A percentile compares a stretch with the other conserved stretches of the same genome.
phyloP scores from a whole-genome alignment of 2,888 invertebrate species.

The Caenorhabditis doughertyi region DNA sequence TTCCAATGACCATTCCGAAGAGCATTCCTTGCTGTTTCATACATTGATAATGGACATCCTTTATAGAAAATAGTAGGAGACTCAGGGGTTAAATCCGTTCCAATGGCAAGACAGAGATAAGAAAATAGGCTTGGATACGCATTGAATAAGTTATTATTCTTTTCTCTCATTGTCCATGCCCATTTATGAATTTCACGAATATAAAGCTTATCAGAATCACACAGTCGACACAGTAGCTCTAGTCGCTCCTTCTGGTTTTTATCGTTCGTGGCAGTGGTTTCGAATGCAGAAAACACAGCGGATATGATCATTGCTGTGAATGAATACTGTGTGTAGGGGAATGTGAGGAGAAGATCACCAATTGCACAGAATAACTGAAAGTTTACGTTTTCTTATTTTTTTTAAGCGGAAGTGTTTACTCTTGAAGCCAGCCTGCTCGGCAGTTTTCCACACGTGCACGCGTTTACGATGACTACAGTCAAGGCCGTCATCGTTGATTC shows the following conservation, averaged over 20 bases:
- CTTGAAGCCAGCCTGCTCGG: background rate
- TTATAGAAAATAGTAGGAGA: conserved; percentile 16
- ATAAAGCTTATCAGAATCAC: conserved; percentile 45
- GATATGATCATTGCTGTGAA: conserved; percentile 54
- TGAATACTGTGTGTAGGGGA: conserved; percentile 35
- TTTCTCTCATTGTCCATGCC: conserved; percentile 25
- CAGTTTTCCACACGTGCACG: conserved; percentile 34
- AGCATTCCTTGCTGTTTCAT: conserved; percentile 69
- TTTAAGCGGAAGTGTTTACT: background rate
- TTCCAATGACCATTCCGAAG: conserved; percentile 73
- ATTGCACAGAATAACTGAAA: conserved; percentile 57
- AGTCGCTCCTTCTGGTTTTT: conserved; percentile 53
- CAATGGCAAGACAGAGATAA: conserved; percentile 47
- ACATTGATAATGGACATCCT: conserved; percentile 26
- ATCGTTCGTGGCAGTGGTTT: background rate
- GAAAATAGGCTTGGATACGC: conserved; percentile 47
- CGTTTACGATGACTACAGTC: conserved; percentile 38
- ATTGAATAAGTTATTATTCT: conserved; percentile 12
- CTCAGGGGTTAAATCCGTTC: conserved; percentile 23
- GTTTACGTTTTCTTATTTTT: no score
- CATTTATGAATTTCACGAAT: conserved; percentile 46
- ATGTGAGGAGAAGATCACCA: conserved; percentile 52
- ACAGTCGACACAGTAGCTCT: conserved; percentile 64
- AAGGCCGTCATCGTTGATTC: conserved; percentile 47
- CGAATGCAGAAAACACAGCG: conserved; percentile 45